Conservation (phyloP, 2,797 vertebrate species). For the Eulemur rubriventer region DNA sequence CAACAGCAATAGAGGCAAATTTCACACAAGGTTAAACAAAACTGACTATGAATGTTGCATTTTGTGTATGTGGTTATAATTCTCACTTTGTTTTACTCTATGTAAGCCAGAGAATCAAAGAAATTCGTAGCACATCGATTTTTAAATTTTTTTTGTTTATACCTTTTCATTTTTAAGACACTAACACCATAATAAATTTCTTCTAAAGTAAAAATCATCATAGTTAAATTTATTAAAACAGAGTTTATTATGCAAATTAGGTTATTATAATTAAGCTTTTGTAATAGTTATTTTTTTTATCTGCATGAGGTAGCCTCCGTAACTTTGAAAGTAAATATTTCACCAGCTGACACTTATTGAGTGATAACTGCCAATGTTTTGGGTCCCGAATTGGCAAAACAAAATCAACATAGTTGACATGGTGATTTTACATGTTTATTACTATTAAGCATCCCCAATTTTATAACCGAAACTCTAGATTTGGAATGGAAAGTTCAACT, state of each 20-base stretch:
- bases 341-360: not conserved
- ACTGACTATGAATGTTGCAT: not conserved
- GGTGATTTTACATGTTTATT: not conserved
- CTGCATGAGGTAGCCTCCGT: not conserved
- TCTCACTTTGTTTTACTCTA: slow-evolving; percentile 21
- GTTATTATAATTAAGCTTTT: not conserved
- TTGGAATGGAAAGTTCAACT: not conserved
- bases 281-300: not conserved
- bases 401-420: not conserved
- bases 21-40: slow-evolving; percentile 65
- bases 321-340: slow-evolving; percentile 31
- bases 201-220: not conserved
- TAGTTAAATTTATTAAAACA: not conserved
- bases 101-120: not conserved
- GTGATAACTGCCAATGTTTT: not conserved
- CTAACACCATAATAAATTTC: not conserved
- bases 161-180: slow-evolving; percentile 4
- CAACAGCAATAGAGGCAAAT: slow-evolving; percentile 42
- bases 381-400: not conserved
- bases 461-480: not conserved
- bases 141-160: not conserved
- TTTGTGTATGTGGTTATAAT: not conserved
- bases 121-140: not conserved
- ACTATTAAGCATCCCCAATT: not conserved
- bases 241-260: not conserved